Evolutionary conservation across 2,888 invertebrate species (phyloP), one percentile per base, ranked within the genome.

Genomic region (Sipha maydis): DNA sequence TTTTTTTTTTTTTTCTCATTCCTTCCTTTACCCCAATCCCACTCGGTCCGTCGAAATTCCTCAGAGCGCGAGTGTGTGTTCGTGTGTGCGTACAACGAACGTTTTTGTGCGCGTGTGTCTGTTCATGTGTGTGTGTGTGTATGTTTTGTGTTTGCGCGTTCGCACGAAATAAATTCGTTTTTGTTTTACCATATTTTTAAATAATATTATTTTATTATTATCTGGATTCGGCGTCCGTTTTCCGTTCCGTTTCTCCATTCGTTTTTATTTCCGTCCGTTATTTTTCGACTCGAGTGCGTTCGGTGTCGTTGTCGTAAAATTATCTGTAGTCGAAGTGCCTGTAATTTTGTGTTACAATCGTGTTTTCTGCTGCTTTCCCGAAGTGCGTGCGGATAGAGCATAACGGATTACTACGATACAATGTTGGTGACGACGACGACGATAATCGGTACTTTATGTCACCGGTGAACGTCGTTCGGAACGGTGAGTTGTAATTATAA

Each of bases 21-120:
- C 54, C 48, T 82, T 69, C 69, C 41, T 82, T 82, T 82, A 69
- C 82, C 82, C 69, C 69, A 69, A 69, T 75, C 41, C 41, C 38
- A n/a, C 21, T 38, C 41, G 75, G 38, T 75, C 80, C 25, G 31
- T 75, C 41, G 76, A 41, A 84, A 84, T 84, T 84, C 84, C 76
- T 73, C 31, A 71, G 28, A 1, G 71, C 31, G 71, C 61, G 83
- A 31, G 28, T 38, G 38, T 75, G 28, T 71, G 69, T 69, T n/a
- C 25, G n/a, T 28, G 69, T 69, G 28, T 28, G 69, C 8, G 25
- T 75, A 38, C 1, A 31, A 28, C n/a, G 8, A n/a, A 69, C 28
- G 28, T 28, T 71, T 17, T 28, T 28, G n/a, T 69, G 67, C 9
- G n/a, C 9, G 67, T 67, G n/a, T 28, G 69, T 28, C 28, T 69